Evolutionary conservation across 2,888 invertebrate species (phyloP).

Genomic region (Drosophila fulvimacula): DNA sequence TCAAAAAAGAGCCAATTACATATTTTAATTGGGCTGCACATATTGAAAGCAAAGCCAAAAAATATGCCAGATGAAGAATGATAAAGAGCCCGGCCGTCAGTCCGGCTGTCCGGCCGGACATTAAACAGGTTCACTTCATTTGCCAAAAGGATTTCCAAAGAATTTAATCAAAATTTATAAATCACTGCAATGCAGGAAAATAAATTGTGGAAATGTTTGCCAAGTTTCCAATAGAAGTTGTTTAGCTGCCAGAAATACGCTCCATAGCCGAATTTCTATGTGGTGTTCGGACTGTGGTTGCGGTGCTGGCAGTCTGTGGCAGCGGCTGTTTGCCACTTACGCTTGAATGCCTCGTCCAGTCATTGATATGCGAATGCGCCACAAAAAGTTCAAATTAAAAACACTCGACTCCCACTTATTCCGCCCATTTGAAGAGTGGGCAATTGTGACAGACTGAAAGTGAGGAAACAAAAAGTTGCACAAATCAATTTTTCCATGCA

Average conservation of each 20-base stretch:
- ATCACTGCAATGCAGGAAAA: constrained; percentile 57
- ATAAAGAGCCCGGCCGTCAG: background rate
- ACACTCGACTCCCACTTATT: constrained; percentile 71
- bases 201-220: constrained; percentile 34
- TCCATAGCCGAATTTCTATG: constrained; percentile 10
- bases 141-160: constrained; percentile 22
- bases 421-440: constrained; percentile 44
- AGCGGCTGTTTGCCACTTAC: constrained; percentile 63
- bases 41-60: background rate
- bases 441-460: constrained; percentile 31
- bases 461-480: constrained; percentile 17
- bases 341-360: constrained; percentile 51
- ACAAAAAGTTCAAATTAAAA: constrained; percentile 76
- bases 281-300: constrained; percentile 25
- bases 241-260: constrained; percentile 43
- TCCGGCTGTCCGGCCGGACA: background rate
- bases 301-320: constrained; percentile 25
- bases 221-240: constrained; percentile 55
- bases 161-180: constrained; percentile 60
- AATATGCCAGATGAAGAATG: constrained; percentile 8
- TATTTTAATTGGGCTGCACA: constrained; percentile 14
- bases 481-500: constrained; percentile 68
- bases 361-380: constrained; percentile 67
- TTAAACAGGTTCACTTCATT: constrained; percentile 30
- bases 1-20: constrained; percentile 14